Conservation (phyloP, 2,888 invertebrate genomes). For the Gerris lacustris region DNA sequence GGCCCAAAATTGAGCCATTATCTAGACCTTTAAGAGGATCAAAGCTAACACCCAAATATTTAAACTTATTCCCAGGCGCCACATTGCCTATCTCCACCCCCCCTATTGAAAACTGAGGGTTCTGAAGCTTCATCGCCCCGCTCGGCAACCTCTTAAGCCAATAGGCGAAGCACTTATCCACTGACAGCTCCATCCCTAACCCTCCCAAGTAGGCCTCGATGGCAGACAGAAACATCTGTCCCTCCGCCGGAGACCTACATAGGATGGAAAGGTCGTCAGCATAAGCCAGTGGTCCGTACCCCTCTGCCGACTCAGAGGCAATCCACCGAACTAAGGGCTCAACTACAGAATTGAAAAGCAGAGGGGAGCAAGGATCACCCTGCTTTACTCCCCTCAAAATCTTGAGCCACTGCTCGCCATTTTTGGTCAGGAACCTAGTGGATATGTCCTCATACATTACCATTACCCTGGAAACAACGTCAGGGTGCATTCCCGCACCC, state of each 20-base stretch:
- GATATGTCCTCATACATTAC: neutral
- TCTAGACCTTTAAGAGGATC: neutral
- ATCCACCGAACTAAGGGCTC: neutral
- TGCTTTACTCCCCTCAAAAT: neutral
- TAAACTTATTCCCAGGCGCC: neutral
- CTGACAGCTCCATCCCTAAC: neutral
- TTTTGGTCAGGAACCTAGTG: neutral
- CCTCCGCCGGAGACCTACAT: neutral
- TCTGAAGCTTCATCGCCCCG: neutral
- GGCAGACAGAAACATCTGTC: neutral
- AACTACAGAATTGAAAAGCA: neutral
- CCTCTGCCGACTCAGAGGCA: neutral
- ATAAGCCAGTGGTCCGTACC: constrained; percentile 1
- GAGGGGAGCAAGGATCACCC: neutral
- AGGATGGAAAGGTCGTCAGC: neutral
- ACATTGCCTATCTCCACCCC: neutral
- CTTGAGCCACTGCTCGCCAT: neutral
- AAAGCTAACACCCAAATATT: neutral
- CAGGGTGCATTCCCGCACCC: neutral
- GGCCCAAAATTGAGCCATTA: neutral
- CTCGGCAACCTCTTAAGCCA: neutral
- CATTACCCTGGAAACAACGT: neutral
- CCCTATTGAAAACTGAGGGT: neutral
- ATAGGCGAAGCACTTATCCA: neutral
- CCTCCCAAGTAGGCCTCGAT: neutral